A percentile compares a stretch with the other conserved stretches of the same genome.
Conservation (phyloP, 35 echinoderm and acorn worm genomes). For the Patiria miniata region DNA sequence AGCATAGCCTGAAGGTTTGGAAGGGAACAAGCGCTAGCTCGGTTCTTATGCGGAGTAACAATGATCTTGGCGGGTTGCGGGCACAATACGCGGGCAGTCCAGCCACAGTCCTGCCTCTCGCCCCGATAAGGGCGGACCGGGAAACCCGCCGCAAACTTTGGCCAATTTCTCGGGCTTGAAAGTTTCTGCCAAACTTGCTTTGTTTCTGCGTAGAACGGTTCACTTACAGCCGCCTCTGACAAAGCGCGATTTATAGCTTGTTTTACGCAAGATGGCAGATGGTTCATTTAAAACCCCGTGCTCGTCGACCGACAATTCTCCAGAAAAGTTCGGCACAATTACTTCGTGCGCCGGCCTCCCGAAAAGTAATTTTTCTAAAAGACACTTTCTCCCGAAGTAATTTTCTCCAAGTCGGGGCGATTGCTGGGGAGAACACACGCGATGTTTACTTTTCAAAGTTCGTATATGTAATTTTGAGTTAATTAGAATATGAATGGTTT, state of each 20-base stretch:
- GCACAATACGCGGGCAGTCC: conserved; percentile 22
- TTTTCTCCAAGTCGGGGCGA: background rate
- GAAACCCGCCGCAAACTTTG: conserved; percentile 28
- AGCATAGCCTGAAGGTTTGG: conserved; percentile 77
- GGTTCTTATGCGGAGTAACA: conserved; percentile 39
- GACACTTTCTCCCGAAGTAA: background rate
- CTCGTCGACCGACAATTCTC: conserved; percentile 1
- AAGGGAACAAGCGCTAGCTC: conserved; percentile 25
- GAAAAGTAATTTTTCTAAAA: conserved; percentile 40
- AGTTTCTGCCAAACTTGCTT: conserved; percentile 35
- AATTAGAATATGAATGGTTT: conserved; percentile 64
- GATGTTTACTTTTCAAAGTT: conserved; percentile 55
- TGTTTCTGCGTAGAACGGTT: conserved; percentile 48
- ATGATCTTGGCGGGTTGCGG: conserved; percentile 50
- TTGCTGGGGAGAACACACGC: conserved; percentile 21
- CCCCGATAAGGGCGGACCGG: conserved; percentile 44
- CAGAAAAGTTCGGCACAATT: conserved; percentile 52
- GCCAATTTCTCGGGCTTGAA: conserved; percentile 36
- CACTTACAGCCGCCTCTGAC: conserved; percentile 20
- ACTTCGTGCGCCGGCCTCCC: conserved; percentile 28
- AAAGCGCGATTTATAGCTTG: conserved; percentile 41
- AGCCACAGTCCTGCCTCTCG: conserved; percentile 44
- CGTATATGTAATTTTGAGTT: conserved; percentile 53
- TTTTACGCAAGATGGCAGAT: conserved; percentile 46
- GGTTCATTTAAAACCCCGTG: conserved; percentile 23